A percentile compares a stretch with the other conserved stretches of the same genome.
Evolutionary conservation across 2,888 invertebrate genomes (phyloP).

Genomic region (Clunio marinus): DNA sequence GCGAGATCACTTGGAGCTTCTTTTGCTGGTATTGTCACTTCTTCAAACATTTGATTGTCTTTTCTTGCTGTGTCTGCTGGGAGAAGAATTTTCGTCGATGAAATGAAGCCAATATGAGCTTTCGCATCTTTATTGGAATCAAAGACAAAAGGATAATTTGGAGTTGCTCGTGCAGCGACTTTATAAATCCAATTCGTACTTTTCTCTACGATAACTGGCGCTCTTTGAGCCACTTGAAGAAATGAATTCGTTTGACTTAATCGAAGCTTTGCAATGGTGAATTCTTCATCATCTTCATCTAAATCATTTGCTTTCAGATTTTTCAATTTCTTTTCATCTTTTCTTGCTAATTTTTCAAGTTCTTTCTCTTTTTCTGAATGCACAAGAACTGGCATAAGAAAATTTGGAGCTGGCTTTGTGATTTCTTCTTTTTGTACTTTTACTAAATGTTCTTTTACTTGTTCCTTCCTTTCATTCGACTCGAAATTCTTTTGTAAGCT

Average conservation of each 20-base stretch:
- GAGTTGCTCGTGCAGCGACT: constrained; percentile 54
- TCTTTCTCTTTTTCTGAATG: constrained; percentile 79
- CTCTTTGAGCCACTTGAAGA: constrained; percentile 46
- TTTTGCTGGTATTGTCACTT: constrained; percentile 76
- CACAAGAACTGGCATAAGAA: constrained; percentile 76
- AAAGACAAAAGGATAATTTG: constrained; percentile 80
- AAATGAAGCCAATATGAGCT: constrained; percentile 63
- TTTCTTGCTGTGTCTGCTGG: constrained; percentile 74
- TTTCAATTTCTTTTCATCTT: constrained; percentile 75
- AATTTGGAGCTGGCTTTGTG: constrained; percentile 55
- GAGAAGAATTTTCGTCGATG: constrained; percentile 70
- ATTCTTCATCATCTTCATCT: constrained; percentile 51
- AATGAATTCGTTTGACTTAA: constrained; percentile 48
- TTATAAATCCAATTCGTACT: constrained; percentile 55
- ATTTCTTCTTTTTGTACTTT: constrained; percentile 44
- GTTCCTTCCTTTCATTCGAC: constrained; percentile 43
- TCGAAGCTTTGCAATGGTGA: constrained; percentile 48
- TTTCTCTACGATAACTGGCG: constrained; percentile 48
- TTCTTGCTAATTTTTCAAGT: constrained; percentile 68
- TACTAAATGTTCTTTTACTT: constrained; percentile 40
- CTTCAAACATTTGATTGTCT: constrained; percentile 73
- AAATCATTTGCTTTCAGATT: constrained; percentile 46
- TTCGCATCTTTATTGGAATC: constrained; percentile 71
- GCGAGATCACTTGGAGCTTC: constrained; percentile 56
- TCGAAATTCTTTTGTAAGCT: constrained; percentile 52